Base-by-base conservation (phyloP, 1,140 invertebrate species). In the Capitella teleta region DNA sequence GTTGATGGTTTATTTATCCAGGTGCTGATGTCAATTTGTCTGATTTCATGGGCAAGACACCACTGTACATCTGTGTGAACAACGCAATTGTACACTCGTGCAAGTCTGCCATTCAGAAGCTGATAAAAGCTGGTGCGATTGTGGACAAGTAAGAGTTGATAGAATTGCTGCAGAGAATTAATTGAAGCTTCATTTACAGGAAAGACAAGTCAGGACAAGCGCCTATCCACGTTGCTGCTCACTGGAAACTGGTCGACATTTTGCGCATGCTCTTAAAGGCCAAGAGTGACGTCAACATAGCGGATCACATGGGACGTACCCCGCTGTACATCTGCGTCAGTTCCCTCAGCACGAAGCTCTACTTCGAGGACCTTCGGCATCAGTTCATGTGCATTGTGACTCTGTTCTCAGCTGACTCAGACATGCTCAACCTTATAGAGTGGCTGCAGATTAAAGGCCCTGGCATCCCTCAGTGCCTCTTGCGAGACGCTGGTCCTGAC, bases 271-370 rank as follows among this genome's bases (percentile, higher is more conserved):
- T 68, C 16, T 55, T 71, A 6, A 54, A 55, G 23, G 60, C 60
- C 5, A 57, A 61, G 10, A 60, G 60, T 36, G 53, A 64, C 46
- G 61, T 67, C 5, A 67, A 69, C 52, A 56, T 57, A 21, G 56
- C 62, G 3, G 68, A 71, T 50, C 51, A 66, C 45, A 55, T 57
- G 38, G 68, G 68, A 0, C 55, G 66, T 19, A 69, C 68, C 1
- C 68, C 68, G 8, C 58, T 71, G 1, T 70, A 68, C 54, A 64
- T 70, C n/a, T 68, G 66, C 54, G 66, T 70, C 1, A 64, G 64
- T 30, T 67, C 68, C 0, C 53, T 70, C 6, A 67, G 62, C 43
- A 68, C 65, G 5, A 66, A 64, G 6, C 55, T 70, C n/a, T 70
- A 70, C 51, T 63, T 62, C 43, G 68, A 70, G 38, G 68, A 70